Evolutionary conservation across 1,140 invertebrate species (phyloP), one percentile per base, ranked within the genome.

Genomic region (Episyrphus balteatus): DNA sequence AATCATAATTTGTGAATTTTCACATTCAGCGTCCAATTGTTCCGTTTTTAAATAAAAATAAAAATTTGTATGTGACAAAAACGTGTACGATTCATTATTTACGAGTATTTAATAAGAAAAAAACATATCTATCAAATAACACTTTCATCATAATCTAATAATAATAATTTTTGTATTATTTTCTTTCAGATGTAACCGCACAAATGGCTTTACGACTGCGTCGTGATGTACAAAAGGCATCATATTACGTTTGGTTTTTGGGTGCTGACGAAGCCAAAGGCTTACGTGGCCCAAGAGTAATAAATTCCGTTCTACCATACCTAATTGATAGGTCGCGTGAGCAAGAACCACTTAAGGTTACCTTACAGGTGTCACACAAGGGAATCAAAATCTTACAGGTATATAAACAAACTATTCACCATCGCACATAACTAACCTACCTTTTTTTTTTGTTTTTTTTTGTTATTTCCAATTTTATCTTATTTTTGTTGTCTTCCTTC

Each of bases 231-330:
- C 93, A 93, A 73, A 95, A 95, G 68, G 88, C 90, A 40, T 94
- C 92, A 31, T 97, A 95, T 71, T 98, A 98, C 71, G 92, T 98
- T 40, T 94, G 92, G 88, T 98, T 97, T 73, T 77, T 98, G 54
- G 94, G 94, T 17, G 92, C 93, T 54, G 88, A 93, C 72, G 92
- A 97, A 73, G 86, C 88, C 30, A 83, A 88, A 55, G 92, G 91
- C 13, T 75, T 96, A 50, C 75, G 90, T 12, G 89, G 92, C 41
- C 72, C 79, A 11, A 80, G 86, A 53, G 87, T 82, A 56, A 83
- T 91, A 2, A 68, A 86, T 21, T 86, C 89, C 1, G 89, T 91
- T 34, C 81, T 97, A 54, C 75, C 81, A 47, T 81, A 90, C 56
- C 73, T 98, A 48, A 76, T 93, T 50, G 81, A 88, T 60, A 78